A percentile compares a stretch with the other conserved stretches of the same genome.
Conservation (phyloP, 2,888 invertebrate genomes). For the Heliconius ismenius region DNA sequence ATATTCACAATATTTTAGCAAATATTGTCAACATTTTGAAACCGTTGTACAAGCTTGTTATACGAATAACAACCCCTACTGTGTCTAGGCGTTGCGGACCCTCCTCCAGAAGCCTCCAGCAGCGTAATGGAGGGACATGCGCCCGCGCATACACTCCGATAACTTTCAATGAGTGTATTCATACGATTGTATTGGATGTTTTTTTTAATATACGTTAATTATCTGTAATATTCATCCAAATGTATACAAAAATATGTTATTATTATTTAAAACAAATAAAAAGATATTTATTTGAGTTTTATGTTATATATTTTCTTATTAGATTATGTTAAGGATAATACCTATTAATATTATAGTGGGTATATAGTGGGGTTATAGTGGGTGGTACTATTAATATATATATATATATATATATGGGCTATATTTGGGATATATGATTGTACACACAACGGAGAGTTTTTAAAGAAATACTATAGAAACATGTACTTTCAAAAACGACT, state of each 20-base stretch:
- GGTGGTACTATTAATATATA: too few relatives aligned
- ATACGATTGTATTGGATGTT: neutral
- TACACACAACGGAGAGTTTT: too few relatives aligned
- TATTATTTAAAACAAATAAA: neutral
- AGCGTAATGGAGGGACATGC: slow-evolving; percentile 1
- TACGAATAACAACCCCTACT: slow-evolving; percentile 32
- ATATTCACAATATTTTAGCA: neutral
- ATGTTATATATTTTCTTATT: neutral
- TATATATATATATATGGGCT: too few relatives aligned
- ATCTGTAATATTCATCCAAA: neutral
- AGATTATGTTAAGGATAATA: too few relatives aligned
- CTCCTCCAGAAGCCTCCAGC: slow-evolving; percentile 18
- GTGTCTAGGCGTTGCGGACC: slow-evolving; percentile 32
- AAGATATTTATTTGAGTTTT: too few relatives aligned
- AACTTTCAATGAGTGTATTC: slow-evolving; percentile 12
- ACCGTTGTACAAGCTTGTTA: slow-evolving; percentile 2
- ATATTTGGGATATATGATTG: too few relatives aligned
- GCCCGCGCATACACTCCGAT: slow-evolving; percentile 17
- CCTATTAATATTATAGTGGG: too few relatives aligned
- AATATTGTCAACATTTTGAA: neutral
- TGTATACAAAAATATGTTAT: neutral
- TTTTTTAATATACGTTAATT: neutral
- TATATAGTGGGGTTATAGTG: too few relatives aligned
- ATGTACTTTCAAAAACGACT: too few relatives aligned
- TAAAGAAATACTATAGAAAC: too few relatives aligned